Percentiles rank a stretch among this genome's conserved stretches.
Evolutionary conservation across 2,797 vertebrate species (phyloP).

Genomic region (Typhlichthys eigenmanni): DNA sequence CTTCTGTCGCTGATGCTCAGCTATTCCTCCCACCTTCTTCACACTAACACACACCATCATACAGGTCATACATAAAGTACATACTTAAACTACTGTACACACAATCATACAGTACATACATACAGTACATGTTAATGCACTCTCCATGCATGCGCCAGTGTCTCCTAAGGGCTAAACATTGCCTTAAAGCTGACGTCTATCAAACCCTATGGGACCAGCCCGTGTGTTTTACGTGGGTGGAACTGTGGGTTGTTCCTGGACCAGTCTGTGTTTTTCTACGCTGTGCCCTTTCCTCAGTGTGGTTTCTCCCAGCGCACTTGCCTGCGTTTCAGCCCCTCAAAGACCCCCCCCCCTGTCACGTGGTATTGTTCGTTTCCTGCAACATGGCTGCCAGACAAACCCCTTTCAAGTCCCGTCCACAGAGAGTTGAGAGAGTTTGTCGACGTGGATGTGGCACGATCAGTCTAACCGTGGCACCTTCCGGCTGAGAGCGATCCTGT

Average conservation of each 20-base stretch:
- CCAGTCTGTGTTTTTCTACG: slow-evolving; percentile 9
- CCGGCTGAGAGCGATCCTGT: slow-evolving; percentile 41
- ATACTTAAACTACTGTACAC: not conserved
- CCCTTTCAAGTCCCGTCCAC: too few relatives aligned
- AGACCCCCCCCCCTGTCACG: not conserved
- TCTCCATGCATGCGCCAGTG: slow-evolving; percentile 73
- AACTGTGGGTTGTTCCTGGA: slow-evolving; percentile 17
- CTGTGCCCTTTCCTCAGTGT: slow-evolving; percentile 23
- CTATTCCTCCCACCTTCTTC: slow-evolving; percentile 2
- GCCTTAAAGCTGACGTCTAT: slow-evolving; percentile 71
- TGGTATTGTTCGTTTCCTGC: too few relatives aligned
- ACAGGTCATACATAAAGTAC: too few relatives aligned
- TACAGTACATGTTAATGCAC: slow-evolving; percentile 46
- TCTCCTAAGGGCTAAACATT: slow-evolving; percentile 81
- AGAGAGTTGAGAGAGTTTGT: too few relatives aligned
- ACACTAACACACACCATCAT: slow-evolving; percentile 1
- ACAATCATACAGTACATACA: slow-evolving; percentile 9
- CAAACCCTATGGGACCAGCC: slow-evolving; percentile 8
- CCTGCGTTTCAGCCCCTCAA: slow-evolving; percentile 23
- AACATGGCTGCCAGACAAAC: too few relatives aligned
- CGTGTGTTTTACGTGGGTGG: slow-evolving; percentile 20
- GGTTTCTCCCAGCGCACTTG: slow-evolving; percentile 18
- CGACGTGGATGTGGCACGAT: too few relatives aligned
- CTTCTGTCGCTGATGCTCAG: too few relatives aligned
- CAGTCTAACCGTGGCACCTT: too few relatives aligned